Evolutionary conservation across 2,797 vertebrate species (phyloP).

Genomic region (Melanotaenia nigrans): DNA sequence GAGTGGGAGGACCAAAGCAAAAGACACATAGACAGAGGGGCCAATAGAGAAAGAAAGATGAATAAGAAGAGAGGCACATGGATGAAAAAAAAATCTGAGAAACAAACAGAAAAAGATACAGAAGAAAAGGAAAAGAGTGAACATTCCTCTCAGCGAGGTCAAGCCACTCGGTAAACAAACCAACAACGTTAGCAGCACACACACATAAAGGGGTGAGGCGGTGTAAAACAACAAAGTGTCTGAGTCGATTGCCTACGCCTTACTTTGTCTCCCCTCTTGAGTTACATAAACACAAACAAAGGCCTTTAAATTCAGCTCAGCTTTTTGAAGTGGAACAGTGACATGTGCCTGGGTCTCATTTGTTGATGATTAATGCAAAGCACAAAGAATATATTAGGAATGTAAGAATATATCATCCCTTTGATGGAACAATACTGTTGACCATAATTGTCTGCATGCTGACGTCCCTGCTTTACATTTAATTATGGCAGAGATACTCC

Average conservation of each 20-base stretch:
- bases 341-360: slow-evolving; percentile 76
- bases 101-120: slow-evolving; percentile 62
- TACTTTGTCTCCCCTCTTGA: slow-evolving; percentile 79
- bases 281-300: slow-evolving; percentile 80
- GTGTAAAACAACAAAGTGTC: slow-evolving; percentile 79
- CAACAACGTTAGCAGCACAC: slow-evolving; percentile 68
- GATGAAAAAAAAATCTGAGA: slow-evolving; percentile 72
- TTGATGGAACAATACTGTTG: slow-evolving; percentile 74
- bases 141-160: slow-evolving; percentile 73
- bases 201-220: slow-evolving; percentile 71
- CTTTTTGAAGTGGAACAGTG: slow-evolving; percentile 78
- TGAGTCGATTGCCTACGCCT: slow-evolving; percentile 77
- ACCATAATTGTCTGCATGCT: slow-evolving; percentile 73
- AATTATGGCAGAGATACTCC: slow-evolving; percentile 68
- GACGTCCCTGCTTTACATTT: slow-evolving; percentile 75
- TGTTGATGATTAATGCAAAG: slow-evolving; percentile 77
- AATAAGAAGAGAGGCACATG: slow-evolving; percentile 42
- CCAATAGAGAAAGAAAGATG: slow-evolving; percentile 38
- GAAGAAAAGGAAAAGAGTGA: slow-evolving; percentile 66
- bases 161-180: slow-evolving; percentile 77
- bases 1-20: slow-evolving; percentile 77
- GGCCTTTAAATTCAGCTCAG: slow-evolving; percentile 72
- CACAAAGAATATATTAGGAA: slow-evolving; percentile 69
- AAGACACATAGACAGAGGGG: slow-evolving; percentile 63
- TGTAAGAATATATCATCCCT: slow-evolving; percentile 57